Percentiles rank a stretch among this genome's conserved stretches.
Evolutionary conservation across 2,888 invertebrate genomes (phyloP).

Genomic region (Sipha maydis): DNA sequence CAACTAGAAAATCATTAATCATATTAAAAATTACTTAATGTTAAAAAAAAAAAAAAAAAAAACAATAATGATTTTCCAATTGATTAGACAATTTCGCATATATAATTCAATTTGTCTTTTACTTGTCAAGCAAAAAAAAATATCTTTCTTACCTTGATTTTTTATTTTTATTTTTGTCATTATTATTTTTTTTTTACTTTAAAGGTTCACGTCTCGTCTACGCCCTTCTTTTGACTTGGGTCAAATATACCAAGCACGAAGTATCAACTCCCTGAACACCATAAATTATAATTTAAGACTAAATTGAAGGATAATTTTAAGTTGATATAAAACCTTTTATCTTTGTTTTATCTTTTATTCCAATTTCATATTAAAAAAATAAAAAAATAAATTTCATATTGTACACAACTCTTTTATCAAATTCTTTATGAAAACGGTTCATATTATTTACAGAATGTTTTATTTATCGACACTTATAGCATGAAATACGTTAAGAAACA

Average conservation of each 20-base stretch:
- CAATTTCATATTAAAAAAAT: too few relatives aligned
- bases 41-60: not conserved
- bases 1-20: too few relatives aligned
- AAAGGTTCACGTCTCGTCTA: not conserved
- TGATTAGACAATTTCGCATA: not conserved
- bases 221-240: not conserved
- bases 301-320: not conserved
- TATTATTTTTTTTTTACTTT: not conserved
- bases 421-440: too few relatives aligned
- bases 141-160: not conserved
- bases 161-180: too few relatives aligned
- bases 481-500: too few relatives aligned
- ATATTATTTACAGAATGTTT: too few relatives aligned
- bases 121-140: not conserved
- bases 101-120: constrained; percentile 18
- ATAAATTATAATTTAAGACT: constrained; percentile 12
- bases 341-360: not conserved
- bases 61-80: not conserved
- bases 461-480: too few relatives aligned
- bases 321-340: not conserved
- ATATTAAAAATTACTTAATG: too few relatives aligned
- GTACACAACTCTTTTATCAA: too few relatives aligned
- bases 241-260: constrained; percentile 2
- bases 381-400: too few relatives aligned
- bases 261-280: not conserved